Conservation (phyloP, 2,888 invertebrate species). For the Athalia cordata region DNA sequence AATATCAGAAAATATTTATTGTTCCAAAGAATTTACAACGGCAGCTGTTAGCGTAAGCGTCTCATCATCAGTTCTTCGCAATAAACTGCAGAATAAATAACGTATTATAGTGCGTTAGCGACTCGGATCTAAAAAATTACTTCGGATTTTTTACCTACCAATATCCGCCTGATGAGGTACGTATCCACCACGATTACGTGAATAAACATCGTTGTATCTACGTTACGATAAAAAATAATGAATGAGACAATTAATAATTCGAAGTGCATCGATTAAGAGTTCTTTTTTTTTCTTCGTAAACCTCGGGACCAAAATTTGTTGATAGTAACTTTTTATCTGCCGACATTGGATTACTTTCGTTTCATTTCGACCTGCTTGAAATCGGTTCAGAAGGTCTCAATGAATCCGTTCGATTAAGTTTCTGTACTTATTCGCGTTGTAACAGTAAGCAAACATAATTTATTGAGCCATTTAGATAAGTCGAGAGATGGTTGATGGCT, state of each 20-base stretch:
- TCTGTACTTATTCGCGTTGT: neutral
- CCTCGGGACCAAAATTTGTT: too few species aligned
- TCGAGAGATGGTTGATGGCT: constrained; percentile 30
- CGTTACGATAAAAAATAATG: too few species aligned
- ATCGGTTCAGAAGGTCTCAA: neutral
- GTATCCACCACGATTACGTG: too few species aligned
- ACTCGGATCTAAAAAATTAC: neutral
- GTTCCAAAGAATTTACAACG: neutral
- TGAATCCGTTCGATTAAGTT: constrained; percentile 2
- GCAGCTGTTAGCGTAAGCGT: neutral
- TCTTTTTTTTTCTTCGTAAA: too few species aligned
- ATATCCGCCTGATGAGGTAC: neutral
- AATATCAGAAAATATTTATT: neutral
- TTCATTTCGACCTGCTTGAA: too few species aligned
- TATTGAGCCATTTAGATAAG: constrained; percentile 24
- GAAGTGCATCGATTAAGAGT: too few species aligned
- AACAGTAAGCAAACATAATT: constrained; percentile 14
- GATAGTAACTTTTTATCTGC: too few species aligned
- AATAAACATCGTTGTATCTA: too few species aligned
- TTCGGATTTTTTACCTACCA: neutral
- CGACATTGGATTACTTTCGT: too few species aligned
- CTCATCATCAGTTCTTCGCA: neutral
- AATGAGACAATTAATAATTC: too few species aligned
- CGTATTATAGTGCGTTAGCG: neutral
- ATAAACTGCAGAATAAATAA: neutral